phyloP scores from a whole-genome alignment of 2,888 invertebrate genomes.

The Ennomos erosarius region DNA sequence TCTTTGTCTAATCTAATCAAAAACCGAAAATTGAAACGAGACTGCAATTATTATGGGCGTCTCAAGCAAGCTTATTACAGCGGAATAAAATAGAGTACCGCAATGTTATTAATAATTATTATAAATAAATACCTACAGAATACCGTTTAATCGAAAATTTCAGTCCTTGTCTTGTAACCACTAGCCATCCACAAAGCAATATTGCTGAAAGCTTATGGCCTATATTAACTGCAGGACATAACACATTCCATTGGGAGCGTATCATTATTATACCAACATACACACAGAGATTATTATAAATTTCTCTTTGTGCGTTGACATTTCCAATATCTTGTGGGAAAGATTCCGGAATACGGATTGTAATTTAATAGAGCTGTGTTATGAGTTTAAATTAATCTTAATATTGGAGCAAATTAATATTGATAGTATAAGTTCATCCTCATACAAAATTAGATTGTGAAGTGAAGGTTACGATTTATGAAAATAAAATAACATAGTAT shows the following conservation, averaged over 20 bases:
- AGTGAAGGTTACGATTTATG: too few species aligned
- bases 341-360: slow-evolving; percentile 2
- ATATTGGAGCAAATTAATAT: neutral
- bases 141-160: neutral
- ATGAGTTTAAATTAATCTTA: neutral
- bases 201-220: slow-evolving; percentile 73
- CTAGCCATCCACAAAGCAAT: slow-evolving; percentile 74
- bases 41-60: too few species aligned
- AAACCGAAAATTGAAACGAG: too few species aligned
- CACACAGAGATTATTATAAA: slow-evolving; percentile 33
- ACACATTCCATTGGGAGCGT: slow-evolving; percentile 35
- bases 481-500: too few species aligned
- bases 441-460: too few species aligned
- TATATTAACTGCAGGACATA: slow-evolving; percentile 61
- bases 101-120: too few species aligned
- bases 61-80: too few species aligned
- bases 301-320: slow-evolving; percentile 24
- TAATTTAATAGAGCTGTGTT: neutral
- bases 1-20: too few species aligned
- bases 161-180: slow-evolving; percentile 52
- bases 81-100: too few species aligned
- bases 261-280: slow-evolving; percentile 9
- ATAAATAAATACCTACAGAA: neutral
- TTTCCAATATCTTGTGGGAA: slow-evolving; percentile 10
- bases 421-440: neutral